Base-by-base conservation (phyloP, 2,113 vertebrate species). In the Tringa solitaria region DNA sequence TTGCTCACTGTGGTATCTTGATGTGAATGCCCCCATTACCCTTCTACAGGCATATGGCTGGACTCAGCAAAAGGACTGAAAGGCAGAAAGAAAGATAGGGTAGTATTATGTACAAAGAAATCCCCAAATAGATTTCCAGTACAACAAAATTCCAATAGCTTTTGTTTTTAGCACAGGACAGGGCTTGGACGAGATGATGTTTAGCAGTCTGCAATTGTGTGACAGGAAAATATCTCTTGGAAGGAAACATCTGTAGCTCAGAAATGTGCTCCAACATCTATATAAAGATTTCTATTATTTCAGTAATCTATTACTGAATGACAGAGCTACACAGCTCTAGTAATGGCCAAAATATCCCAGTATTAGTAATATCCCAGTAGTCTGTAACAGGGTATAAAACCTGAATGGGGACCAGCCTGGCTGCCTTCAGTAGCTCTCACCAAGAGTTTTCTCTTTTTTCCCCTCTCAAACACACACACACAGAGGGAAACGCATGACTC, bases 191-290 rank as follows among this genome's bases (percentile, higher is more conserved):
- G 13, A 77, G 73, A 26, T 30, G 83, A 51, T 73, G 69, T 53
- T 81, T 91, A 35, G 70, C n/a, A 3, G 41, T 63, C 74, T 53
- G 64, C 30, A 60, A 39, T 30, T 65, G 90, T 60, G 6, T 53
- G 88, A 35, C 83, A 97, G 97, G 97, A 97, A 97, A 97, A 90
- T 23, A 56, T 80, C 94, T 74, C 94, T 96, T 82, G 90, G 95
- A 94, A 97, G 97, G 97, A 98, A 98, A 97, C 97, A 97, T 97
- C 97, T 97, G 97, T 19, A 69, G 73, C 86, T 69, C 61, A 70
- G 87, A 81, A 93, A 83, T 70, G 96, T 45, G 61, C 81, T 93
- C 75, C 76, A 54, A 7, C n/a, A 22, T 83, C 95, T 79, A 33
- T 69, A 60, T 46, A 81, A 91, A 95, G 91, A 75, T 72, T 84